Base-by-base conservation (phyloP, 2,888 invertebrate species). In the Drosophila suboccidentalis region DNA sequence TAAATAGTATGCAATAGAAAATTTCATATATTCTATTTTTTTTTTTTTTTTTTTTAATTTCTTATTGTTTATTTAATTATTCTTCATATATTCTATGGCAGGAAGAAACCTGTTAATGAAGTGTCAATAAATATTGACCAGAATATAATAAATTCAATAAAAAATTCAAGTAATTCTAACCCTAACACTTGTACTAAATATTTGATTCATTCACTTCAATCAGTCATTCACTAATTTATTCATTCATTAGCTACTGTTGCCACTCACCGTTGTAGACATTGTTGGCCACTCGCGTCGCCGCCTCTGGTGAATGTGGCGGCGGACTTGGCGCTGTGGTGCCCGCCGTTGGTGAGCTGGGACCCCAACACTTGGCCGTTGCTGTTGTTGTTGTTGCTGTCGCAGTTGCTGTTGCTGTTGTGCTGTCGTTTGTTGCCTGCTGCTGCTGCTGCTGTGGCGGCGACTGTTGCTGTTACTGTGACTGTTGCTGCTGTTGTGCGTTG, bases 261-360 rank as follows among this genome's bases (percentile, higher is more conserved):
- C 26, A 93, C 95, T 94, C 92, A 96, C 96, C 96, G 93, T 96
- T 96, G 93, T 96, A 96, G 89, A 96, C 95, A 71, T 82, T 94
- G 90, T 96, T 96, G 89, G 87, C 71, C 95, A 95, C 96, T 94
- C 93, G 95, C 93, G 93, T 95, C 93, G 93, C 93, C 93, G 93
- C 93, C 90, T 93, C 93, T 58, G 94, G 94, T 73, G 94, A 94
- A 78, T 94, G 95, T 86, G 95, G 96, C 92, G 95, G 95, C 91
- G 95, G 96, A 92, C 95, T 96, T 88, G 95, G 96, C 90, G 95
- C 96, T 76, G 96, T 96, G 75, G 96, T 95, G 82, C 96, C 96
- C 78, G 96, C 96, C 80, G 96, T 96, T 65, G 96, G 96, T 90
- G 96, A 96, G 72, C 95, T 95, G 44, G 96, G 96, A 49, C 95